Conservation (phyloP, 1,140 invertebrate genomes). For the Hermetia illucens region DNA sequence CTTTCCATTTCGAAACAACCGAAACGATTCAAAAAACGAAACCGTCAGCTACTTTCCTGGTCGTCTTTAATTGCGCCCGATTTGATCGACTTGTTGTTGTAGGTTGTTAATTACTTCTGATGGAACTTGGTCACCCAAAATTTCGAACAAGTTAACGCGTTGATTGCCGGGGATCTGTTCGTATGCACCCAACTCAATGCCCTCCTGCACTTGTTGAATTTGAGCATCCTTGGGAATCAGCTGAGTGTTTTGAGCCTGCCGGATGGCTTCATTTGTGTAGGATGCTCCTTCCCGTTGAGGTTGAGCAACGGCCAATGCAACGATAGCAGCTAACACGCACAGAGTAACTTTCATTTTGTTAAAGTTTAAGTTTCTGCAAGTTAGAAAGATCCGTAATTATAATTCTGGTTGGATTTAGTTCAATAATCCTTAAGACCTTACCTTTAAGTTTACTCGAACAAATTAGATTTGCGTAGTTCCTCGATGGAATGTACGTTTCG, state of each 20-base stretch:
- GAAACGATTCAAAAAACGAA: no score
- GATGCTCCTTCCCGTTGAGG: conserved; percentile 62
- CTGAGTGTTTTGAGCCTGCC: conserved; percentile 66
- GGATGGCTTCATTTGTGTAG: conserved; percentile 72
- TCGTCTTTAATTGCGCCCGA: conserved; percentile 44
- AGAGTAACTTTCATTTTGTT: conserved; percentile 2
- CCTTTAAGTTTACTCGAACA: no score
- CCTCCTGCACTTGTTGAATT: conserved; percentile 70
- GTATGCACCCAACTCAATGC: conserved; percentile 66
- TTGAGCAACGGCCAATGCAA: conserved; percentile 36
- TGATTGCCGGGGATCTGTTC: conserved; percentile 71
- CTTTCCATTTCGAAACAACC: no score
- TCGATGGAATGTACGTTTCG: no score
- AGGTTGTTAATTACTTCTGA: conserved; percentile 76
- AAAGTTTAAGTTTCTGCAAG: no score
- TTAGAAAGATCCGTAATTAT: no score
- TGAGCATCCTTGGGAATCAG: conserved; percentile 72
- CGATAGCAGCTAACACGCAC: conserved; percentile 16
- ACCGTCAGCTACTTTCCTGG: no score
- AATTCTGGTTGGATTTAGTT: no score
- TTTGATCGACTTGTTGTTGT: conserved; percentile 64
- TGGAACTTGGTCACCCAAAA: conserved; percentile 66
- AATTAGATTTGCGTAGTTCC: no score
- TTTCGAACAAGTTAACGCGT: conserved; percentile 63
- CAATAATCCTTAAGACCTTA: no score